Evolutionary conservation across 2,113 vertebrate species (phyloP), one percentile per base, ranked within the genome.

Genomic region (Neodon shergylaensis): DNA sequence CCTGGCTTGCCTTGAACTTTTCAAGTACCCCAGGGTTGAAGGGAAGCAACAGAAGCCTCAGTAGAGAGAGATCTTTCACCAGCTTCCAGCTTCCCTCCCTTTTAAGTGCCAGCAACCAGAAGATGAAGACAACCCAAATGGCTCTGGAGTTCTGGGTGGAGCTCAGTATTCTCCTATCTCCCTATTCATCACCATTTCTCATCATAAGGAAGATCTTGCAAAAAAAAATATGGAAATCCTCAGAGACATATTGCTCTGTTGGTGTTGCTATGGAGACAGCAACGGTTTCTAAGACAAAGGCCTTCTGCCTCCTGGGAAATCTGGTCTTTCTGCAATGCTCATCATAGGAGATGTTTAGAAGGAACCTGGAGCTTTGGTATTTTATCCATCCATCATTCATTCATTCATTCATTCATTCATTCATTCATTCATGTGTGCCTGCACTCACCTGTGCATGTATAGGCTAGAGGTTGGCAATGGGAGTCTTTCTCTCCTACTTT

Each of bases 241-340:
- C 81, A 39, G 90, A 94, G 95, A 97, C 68, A 74, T 26, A 93
- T 2, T 88, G 92, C 95, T 92, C 86, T 76, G 77, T 96, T 54
- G 24, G 91, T 74, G 97, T 97, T 98, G 96, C 97, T 74, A 98
- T 97, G 96, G 97, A 93, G 91, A 98, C 79, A 93, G 95, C 88
- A 96, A 96, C 70, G 72, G 97, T 95, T 88, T 93, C 96, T 95
- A 97, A 97, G 92, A 97, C 91, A 94, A 96, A 97, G 74, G 90
- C 68, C 82, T 94, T 83, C 91, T 28, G 52, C 95, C 95, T 95
- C 92, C 65, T 70, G 92, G 92, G 96, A 97, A 97, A 95, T 72
- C 94, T 86, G 90, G 85, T 92, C 70, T 94, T 93, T 94, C 61
- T 79, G 72, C 49, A 70, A 79, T 58, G 70, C 66, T 94, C 74